A percentile compares a stretch with the other conserved stretches of the same genome.
phyloP scores from a whole-genome alignment of 2,797 vertebrate species.

The Fistularia tabacaria region DNA sequence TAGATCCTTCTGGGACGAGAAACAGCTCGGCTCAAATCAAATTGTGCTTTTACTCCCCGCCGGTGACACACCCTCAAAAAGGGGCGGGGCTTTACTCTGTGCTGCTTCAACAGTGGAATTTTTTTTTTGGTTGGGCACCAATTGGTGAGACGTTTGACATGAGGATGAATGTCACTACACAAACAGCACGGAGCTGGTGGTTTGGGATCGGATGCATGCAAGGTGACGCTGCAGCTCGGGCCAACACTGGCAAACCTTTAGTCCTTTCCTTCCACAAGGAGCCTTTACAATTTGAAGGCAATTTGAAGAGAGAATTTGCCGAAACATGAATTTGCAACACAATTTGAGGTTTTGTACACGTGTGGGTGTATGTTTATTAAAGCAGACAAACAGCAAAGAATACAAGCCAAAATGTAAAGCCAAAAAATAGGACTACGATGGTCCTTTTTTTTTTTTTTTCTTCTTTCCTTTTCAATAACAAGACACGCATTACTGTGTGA shows the following conservation, averaged over 20 bases:
- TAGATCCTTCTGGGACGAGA: constrained; percentile 55
- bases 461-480: constrained; percentile 74
- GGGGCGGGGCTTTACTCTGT: constrained; percentile 16
- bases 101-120: constrained; percentile 41
- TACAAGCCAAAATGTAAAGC: constrained; percentile 99
- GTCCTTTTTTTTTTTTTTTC: constrained; percentile 68
- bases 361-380: constrained; percentile 98
- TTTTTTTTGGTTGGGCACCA: constrained; percentile 34
- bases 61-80: constrained; percentile 7
- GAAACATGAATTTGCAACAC: constrained; percentile 98
- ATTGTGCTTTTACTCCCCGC: constrained; percentile 55
- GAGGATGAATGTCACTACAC: constrained; percentile 59
- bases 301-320: constrained; percentile 91
- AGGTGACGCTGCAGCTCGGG: constrained; percentile 64
- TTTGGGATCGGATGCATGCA: constrained; percentile 70
- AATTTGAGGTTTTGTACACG: constrained; percentile 94
- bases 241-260: constrained; percentile 70
- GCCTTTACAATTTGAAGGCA: constrained; percentile 74
- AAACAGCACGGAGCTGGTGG: constrained; percentile 49
- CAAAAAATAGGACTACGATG: constrained; percentile 80
- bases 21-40: constrained; percentile 53
- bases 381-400: constrained; percentile 99
- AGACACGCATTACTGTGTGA: constrained; percentile 86
- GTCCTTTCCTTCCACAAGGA: constrained; percentile 73
- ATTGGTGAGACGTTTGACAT: constrained; percentile 45